Evolutionary conservation across 2,888 invertebrate species (phyloP), one percentile per base, ranked within the genome.

Genomic region (Pyrrhosoma nymphula): DNA sequence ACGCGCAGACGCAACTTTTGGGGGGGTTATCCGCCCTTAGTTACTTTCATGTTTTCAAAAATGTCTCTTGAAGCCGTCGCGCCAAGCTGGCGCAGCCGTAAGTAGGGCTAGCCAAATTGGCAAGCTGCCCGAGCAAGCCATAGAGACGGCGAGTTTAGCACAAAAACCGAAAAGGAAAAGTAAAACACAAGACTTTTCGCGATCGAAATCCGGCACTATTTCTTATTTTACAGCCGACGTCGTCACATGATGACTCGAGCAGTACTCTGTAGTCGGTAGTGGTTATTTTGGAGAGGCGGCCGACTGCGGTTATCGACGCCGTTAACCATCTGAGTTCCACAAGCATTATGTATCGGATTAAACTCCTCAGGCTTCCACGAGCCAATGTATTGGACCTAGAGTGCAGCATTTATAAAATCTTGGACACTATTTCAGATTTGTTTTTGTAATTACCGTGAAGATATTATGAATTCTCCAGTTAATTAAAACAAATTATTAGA

Each of bases 1-100:
- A 69, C 20, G 69, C 26, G 69, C 69, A 20, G 26, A 69, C 69
- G 69, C 26, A 69, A 69, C 69, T 69, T 26, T n/a, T 69, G 0
- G 26, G n/a, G 12, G 69, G n/a, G 69, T 6, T 69, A n/a, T 69
- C 69, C 69, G n/a, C n/a, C 23, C 26, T 8, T 47, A 69, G 69
- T 69, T 69, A n/a, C 69, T 69, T n/a, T 26, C 69, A 69, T 69
- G 69, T 69, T 69, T 69, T 69, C n/a, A n/a, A 69, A n/a, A 69
- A n/a, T 69, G 23, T n/a, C 69, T 69, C 69, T 0, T 69, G 69
- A 26, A 69, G 26, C 23, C n/a, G 69, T 69, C 69, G 69, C 69
- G 69, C 26, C 69, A 69, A 69, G 69, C 26, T 69, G 69, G 69
- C 69, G 69, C 69, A 4, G n/a, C 69, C 69, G 10, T 20, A 69